phyloP scores from a whole-genome alignment of 2,113 vertebrate genomes.

The Mugil cephalus region DNA sequence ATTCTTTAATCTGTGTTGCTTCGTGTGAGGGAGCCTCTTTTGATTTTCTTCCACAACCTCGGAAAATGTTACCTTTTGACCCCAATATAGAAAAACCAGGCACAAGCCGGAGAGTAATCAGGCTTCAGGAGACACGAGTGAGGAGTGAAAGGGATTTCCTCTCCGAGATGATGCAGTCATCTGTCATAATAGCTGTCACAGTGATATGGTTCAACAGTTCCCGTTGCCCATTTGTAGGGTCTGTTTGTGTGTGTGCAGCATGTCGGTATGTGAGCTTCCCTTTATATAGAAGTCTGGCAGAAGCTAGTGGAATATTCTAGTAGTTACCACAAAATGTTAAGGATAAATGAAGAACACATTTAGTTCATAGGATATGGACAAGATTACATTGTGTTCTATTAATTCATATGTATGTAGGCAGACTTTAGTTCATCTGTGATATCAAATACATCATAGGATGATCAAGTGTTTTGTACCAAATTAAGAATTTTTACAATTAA shows the following conservation, averaged over 20 bases:
- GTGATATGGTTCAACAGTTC: slow-evolving; percentile 74
- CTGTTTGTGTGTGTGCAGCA: slow-evolving; percentile 50
- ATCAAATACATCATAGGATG: no score
- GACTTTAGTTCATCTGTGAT: no score
- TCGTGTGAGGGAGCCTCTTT: slow-evolving; percentile 1
- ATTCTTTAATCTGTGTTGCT: slow-evolving; percentile 11
- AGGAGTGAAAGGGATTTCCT: slow-evolving; percentile 61
- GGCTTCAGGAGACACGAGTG: slow-evolving; percentile 52
- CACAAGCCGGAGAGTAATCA: slow-evolving; percentile 47
- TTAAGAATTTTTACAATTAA: no score
- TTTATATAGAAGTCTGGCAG: slow-evolving; percentile 27
- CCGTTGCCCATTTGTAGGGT: slow-evolving; percentile 63
- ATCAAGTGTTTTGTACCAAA: no score
- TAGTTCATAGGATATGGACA: no score
- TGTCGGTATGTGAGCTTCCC: not conserved
- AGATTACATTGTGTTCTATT: no score
- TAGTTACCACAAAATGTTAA: not conserved
- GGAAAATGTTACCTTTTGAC: slow-evolving; percentile 59
- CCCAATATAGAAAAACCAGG: slow-evolving; percentile 51
- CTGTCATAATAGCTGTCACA: slow-evolving; percentile 78
- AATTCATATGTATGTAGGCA: no score
- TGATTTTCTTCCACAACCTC: slow-evolving; percentile 39
- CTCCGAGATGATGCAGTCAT: slow-evolving; percentile 76
- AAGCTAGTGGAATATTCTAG: slow-evolving; percentile 11
- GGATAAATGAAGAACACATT: not conserved